Base-by-base conservation (phyloP, 1,140 invertebrate species). In the Arion vulgaris region DNA sequence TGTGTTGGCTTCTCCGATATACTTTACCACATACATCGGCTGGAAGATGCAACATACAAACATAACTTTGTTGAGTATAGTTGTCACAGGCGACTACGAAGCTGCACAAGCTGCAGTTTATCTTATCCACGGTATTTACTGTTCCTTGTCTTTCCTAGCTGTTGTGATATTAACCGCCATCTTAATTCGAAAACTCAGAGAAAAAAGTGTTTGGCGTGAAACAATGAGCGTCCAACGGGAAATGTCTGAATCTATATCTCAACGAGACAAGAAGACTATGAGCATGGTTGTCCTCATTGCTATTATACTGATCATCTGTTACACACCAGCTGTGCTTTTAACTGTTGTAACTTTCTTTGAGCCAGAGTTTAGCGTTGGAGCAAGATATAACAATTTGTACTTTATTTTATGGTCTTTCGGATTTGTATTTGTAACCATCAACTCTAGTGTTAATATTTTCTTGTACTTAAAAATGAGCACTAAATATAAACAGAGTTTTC, bases 21-120 rank as follows among this genome's bases (percentile, higher is more conserved):
- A 45, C 39, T 34, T 4, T 17, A 49, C 41, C 17, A 9, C 45
- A 2, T 49, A 75, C 41, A 13, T 17, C 41, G 73, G 49, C 73
- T 75, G 73, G 73, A 75, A 75, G 38, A 49, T 75, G 38, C 49
- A 15, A 28, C 41, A 11, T 9, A 75, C 9, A 17, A 75, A 75
- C 73, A 75, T 4, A 51, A 75, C 73, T 13, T 17, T 45, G 7
- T 19, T 75, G 7, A 39, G 38, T 15, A 19, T 75, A 15, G 5
- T 38, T 26, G 2, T n/a, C n/a, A n/a, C n/a, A n/a, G n/a, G n/a
- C n/a, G n/a, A n/a, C n/a, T n/a, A n/a, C n/a, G n/a, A n/a, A n/a
- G n/a, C n/a, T n/a, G n/a, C n/a, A n/a, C n/a, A n/a, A n/a, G n/a
- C n/a, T n/a, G n/a, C n/a, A n/a, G 32, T 32, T 32, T 75, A 28